phyloP scores from a whole-genome alignment of 1,140 invertebrate genomes.

The Atta cephalotes region DNA sequence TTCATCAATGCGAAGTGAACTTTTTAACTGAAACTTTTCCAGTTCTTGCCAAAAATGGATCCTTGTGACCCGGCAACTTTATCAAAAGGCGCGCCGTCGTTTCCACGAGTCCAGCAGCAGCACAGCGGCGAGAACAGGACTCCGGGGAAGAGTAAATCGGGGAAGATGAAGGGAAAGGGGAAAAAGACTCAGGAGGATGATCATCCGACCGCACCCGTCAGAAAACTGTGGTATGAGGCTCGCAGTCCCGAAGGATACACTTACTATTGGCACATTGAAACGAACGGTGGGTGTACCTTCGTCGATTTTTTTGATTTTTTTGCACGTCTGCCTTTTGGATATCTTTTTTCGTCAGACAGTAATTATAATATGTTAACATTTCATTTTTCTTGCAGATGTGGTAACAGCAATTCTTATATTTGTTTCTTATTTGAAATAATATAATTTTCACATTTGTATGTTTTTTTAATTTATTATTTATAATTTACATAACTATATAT shows the following conservation, averaged over 20 bases:
- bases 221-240: conserved; percentile 90
- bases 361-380: not conserved
- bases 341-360: conserved; percentile 3
- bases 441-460: not conserved
- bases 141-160: conserved; percentile 79
- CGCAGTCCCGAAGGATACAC: conserved; percentile 90
- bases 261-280: conserved; percentile 94
- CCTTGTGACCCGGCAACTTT: conserved; percentile 78
- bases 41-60: conserved; percentile 78
- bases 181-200: conserved; percentile 84
- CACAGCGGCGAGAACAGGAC: conserved; percentile 81
- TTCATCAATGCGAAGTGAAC: not conserved
- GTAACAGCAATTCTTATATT: not conserved
- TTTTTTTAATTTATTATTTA: not conserved
- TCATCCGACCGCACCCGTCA: conserved; percentile 62
- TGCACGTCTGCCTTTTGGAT: not conserved
- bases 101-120: conserved; percentile 68
- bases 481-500: conserved; percentile 18
- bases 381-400: conserved; percentile 17
- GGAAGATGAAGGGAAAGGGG: conserved; percentile 81
- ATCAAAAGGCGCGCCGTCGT: conserved; percentile 12
- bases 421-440: not conserved
- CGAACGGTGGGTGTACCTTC: conserved; percentile 88
- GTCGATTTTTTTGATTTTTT: conserved; percentile 14
- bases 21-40: conserved; percentile 26